Evolutionary conservation across 2,797 vertebrate genomes (phyloP), one percentile per base, ranked within the genome.

Genomic region (Macropodus opercularis): DNA sequence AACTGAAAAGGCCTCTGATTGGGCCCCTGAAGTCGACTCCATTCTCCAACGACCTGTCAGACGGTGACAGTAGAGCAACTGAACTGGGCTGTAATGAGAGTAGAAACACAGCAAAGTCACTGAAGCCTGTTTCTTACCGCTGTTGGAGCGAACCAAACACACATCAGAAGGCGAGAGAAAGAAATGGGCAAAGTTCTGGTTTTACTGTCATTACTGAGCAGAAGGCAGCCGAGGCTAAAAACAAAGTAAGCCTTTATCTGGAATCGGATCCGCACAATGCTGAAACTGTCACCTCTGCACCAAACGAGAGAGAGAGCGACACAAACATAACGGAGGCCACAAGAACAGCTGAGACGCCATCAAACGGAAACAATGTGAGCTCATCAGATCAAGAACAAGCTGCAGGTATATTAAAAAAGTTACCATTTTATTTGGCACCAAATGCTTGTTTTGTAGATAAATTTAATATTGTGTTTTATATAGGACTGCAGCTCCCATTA

Each of bases 201-300:
- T 88, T 81, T 69, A 77, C 87, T 24, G 3, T 63, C 4, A 83
- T 85, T 63, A 59, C 79, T 0, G 76, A 86, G 18, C 78, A 71
- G 31, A 76, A 70, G 43, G 3, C 18, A 11, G 1, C 44, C 1
- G 66, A 75, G 18, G 46, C 8, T 0, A 38, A 74, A 65, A 36
- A 65, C 4, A 22, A 13, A 46, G 34, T 29, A 62, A 42, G 52
- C 24, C 27, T n/a, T 48, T 5, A 0, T 55, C 24, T 34, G 12
- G 21, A 56, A 15, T 13, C 56, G 6, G 19, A 64, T 1, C 9
- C 26, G 12, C 35, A 0, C 49, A 23, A 7, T 1, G 27, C 35
- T 14, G 2, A 61, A 35, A 18, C 5, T 2, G 1, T 18, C 48
- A 13, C 43, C 29, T 5, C 52, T 19, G 60, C 19, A 23, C 1